Base-by-base conservation (phyloP, 2,797 vertebrate genomes). In the Sus cebifrons region DNA sequence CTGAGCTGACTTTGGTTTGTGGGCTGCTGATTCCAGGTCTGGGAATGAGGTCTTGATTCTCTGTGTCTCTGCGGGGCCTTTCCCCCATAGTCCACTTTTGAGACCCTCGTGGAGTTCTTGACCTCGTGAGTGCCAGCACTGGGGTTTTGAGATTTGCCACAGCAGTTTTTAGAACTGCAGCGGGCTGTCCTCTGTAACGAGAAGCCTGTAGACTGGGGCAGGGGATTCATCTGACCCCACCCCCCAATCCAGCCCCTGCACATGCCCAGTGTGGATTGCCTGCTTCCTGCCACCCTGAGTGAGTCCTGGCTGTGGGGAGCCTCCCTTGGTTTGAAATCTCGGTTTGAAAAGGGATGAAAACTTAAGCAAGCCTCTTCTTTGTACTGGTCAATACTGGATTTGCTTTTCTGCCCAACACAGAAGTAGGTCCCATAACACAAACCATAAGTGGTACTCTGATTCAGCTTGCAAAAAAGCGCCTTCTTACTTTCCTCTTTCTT, bases 341-440 rank as follows among this genome's bases (percentile, higher is more conserved):
- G 17, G 14, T 44, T 74, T 86, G 60, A 85, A 84, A 90, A 86
- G 73, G 68, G 21, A 11, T 40, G 23, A 89, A 78, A 81, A 70
- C n/a, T 29, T 87, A 60, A 94, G 9, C 32, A 54, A 71, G 32
- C 14, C 3, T 68, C 52, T 62, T 40, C 1, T 67, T 12, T 49
- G 4, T 27, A 2, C 2, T 56, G 58, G 65, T 83, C n/a, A 65
- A 23, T 54, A 79, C 12, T 60, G 40, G 27, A 64, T 87, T 65
- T 84, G 14, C 36, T 70, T 68, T 91, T 86, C 56, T 83, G 49
- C 64, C 17, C 68, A 71, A 21, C 11, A 36, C 68, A 77, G 78
- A 94, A 88, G 62, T 67, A 89, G 74, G 81, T 75, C 82, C 6
- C 20, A 32, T 95, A 40, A 81, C 29, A 68, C 27, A 75, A 49